Percentiles rank a stretch among this genome's conserved stretches.
phyloP scores from a whole-genome alignment of 2,888 invertebrate genomes.

The Drosophila demipolita region DNA sequence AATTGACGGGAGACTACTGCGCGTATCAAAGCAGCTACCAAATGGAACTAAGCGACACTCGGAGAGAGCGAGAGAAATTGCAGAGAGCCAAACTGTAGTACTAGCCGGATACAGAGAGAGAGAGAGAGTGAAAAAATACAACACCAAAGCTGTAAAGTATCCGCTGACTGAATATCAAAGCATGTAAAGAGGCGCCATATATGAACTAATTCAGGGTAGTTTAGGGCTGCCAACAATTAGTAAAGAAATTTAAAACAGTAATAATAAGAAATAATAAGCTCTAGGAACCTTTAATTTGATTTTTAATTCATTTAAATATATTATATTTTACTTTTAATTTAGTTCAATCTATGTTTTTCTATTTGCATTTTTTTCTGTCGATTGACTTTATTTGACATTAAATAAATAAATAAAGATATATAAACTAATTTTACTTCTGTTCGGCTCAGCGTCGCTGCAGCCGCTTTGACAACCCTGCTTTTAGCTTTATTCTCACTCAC shows the following conservation, averaged over 20 bases:
- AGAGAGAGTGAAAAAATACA: not conserved
- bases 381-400: not conserved
- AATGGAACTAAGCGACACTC: constrained; percentile 56
- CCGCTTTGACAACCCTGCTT: constrained; percentile 36
- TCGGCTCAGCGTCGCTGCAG: not conserved
- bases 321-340: not conserved
- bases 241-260: not conserved
- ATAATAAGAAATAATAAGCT: not conserved
- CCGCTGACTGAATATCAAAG: constrained; percentile 62
- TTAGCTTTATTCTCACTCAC: not conserved
- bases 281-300: not conserved
- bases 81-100: constrained; percentile 43
- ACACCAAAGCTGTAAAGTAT: constrained; percentile 35
- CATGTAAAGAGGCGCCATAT: constrained; percentile 63
- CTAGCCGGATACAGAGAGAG: constrained; percentile 29
- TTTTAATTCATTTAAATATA: too few species aligned
- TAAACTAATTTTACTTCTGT: not conserved
- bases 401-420: not conserved
- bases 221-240: constrained; percentile 41
- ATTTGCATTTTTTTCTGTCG: not conserved
- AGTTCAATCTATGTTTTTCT: too few species aligned
- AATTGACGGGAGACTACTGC: constrained; percentile 83
- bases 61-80: constrained; percentile 13
- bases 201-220: constrained; percentile 39
- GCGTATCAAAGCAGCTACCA: constrained; percentile 55